Percentiles rank a stretch among this genome's conserved stretches.
These are phyloP conservation scores for Drosophila virilis DNA, from an alignment of 1,140 invertebrate genomes.

Conservation along the genomic window DNA sequence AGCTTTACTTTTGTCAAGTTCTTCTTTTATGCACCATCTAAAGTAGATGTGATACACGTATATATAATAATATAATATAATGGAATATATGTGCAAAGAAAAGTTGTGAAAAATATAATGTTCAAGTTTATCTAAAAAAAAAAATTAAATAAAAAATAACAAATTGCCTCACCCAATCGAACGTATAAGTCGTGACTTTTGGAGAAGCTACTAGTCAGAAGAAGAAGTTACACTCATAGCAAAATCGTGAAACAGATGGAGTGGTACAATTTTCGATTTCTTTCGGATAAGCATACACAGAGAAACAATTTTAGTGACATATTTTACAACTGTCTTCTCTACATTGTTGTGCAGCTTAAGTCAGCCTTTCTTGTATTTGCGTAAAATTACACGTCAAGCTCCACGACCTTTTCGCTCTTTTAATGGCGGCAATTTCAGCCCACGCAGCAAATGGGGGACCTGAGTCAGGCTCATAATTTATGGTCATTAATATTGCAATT, in stretches of 20 bases:
- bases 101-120: too few species aligned
- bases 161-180: not conserved
- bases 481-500: constrained; percentile 79
- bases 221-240: not conserved
- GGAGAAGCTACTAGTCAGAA: not conserved
- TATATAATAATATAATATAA: too few species aligned
- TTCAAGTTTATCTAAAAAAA: not conserved
- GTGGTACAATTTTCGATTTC: constrained; percentile 6
- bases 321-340: constrained; percentile 1
- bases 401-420: constrained; percentile 45
- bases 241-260: not conserved
- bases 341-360: constrained; percentile 15
- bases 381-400: constrained; percentile 46
- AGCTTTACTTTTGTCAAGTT: too few species aligned
- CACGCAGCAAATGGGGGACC: constrained; percentile 45
- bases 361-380: not conserved
- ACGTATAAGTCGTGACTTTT: too few species aligned
- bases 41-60: too few species aligned
- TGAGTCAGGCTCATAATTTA: constrained; percentile 68
- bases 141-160: not conserved
- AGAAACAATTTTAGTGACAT: constrained; percentile 1
- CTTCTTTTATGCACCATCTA: too few species aligned
- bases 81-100: too few species aligned
- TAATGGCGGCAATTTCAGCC: constrained; percentile 69
- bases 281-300: constrained; percentile 2